A percentile compares a stretch with the other conserved stretches of the same genome.
These are phyloP conservation scores for Parasteatoda tepidariorum DNA, from an alignment of 1,140 invertebrate species.

Conservation along the genomic window DNA sequence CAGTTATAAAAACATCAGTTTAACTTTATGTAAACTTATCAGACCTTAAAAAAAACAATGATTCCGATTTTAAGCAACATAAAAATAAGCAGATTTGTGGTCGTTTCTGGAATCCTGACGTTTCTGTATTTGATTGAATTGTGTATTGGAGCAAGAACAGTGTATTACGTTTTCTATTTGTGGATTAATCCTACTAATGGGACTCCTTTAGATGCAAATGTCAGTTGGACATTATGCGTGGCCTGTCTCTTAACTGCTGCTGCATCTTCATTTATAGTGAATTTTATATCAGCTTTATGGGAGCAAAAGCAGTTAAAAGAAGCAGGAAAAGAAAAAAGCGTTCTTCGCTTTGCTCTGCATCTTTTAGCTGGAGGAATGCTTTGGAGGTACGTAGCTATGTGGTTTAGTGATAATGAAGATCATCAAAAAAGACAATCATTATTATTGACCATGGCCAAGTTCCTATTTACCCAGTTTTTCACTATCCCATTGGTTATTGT, in stretches of 20 bases:
- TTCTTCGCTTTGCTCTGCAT: conserved; percentile 19
- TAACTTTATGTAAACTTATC: too few relatives aligned
- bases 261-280: neutral
- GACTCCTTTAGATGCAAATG: neutral
- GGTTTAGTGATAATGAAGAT: conserved; percentile 11
- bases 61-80: neutral
- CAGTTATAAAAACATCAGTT: too few relatives aligned
- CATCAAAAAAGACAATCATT: conserved; percentile 10
- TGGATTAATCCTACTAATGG: neutral
- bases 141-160: conserved; percentile 11
- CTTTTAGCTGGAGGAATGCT: conserved; percentile 75
- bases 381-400: conserved; percentile 87
- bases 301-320: conserved; percentile 34
- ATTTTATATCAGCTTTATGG: conserved; percentile 36
- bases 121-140: conserved; percentile 47
- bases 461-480: conserved; percentile 41
- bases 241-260: conserved; percentile 6
- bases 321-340: conserved; percentile 4
- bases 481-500: conserved; percentile 41
- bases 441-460: conserved; percentile 27
- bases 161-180: conserved; percentile 26
- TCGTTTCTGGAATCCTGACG: conserved; percentile 27
- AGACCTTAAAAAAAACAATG: too few relatives aligned
- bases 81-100: conserved; percentile 26
- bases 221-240: conserved; percentile 24